Conservation (phyloP, 2,113 vertebrate genomes). For the Oenanthe oenanthe region DNA sequence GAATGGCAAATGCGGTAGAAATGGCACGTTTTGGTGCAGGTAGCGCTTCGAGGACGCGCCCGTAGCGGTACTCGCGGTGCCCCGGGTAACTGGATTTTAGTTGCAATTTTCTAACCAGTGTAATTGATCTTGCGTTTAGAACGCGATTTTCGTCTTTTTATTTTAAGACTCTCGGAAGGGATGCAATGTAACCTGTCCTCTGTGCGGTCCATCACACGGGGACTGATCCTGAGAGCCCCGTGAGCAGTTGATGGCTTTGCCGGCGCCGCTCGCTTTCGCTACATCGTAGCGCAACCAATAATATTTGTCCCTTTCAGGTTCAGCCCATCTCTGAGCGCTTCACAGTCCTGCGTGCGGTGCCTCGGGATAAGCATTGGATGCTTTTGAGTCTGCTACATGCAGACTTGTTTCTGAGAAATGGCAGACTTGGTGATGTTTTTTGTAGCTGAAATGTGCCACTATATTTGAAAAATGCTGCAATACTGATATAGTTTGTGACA, state of each 20-base stretch:
- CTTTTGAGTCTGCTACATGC: not conserved
- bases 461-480: not conserved
- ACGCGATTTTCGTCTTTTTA: not conserved
- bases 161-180: not conserved
- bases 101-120: not conserved
- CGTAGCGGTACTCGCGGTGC: fast-evolving
- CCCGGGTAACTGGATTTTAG: fast-evolving
- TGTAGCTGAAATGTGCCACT: not conserved
- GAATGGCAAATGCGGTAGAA: fast-evolving
- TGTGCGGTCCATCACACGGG: not conserved
- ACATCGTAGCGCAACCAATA: not conserved
- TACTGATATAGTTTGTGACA: not conserved
- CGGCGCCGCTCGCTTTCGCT: not conserved
- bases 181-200: not conserved
- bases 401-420: not conserved
- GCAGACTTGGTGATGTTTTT: not conserved
- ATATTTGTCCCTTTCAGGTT: not conserved
- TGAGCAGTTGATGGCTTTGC: not conserved
- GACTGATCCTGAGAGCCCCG: not conserved
- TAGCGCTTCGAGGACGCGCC: fast-evolving
- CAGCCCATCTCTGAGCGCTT: not conserved
- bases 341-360: not conserved
- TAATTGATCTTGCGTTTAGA: not conserved
- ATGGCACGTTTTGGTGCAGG: not conserved
- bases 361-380: not conserved